These are phyloP conservation scores for Venustaconcha ellipsiformis DNA, from an alignment of 1,140 invertebrate genomes.

Conservation along the genomic window DNA sequence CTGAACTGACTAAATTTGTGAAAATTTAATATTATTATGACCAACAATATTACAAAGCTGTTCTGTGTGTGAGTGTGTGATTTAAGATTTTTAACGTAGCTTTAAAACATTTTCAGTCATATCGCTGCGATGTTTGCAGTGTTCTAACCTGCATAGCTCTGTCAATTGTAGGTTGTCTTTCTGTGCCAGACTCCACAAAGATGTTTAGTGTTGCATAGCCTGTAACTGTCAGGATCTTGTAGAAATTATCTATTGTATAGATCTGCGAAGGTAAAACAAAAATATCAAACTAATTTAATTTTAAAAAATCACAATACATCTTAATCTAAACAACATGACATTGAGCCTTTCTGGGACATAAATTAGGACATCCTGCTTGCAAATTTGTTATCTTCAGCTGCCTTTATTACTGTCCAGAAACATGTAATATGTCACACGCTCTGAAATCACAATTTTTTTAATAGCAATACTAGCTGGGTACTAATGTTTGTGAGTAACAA, in stretches of 20 bases:
- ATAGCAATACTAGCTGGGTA: too few relatives aligned
- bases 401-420: neutral
- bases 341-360: neutral
- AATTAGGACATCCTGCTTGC: neutral
- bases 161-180: conserved; percentile 60
- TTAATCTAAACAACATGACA: neutral
- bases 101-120: too few relatives aligned
- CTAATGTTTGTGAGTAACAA: too few relatives aligned
- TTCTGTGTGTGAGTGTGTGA: too few relatives aligned
- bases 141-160: conserved; percentile 55
- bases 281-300: too few relatives aligned
- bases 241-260: conserved; percentile 62
- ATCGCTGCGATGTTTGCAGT: too few relatives aligned
- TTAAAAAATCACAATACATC: neutral
- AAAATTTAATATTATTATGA: too few relatives aligned
- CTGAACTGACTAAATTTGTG: neutral
- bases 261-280: conserved; percentile 42
- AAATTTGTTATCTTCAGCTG: neutral
- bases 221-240: conserved; percentile 59
- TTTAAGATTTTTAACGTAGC: too few relatives aligned
- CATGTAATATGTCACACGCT: neutral
- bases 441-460: too few relatives aligned
- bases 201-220: conserved; percentile 65
- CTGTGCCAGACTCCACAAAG: conserved; percentile 66
- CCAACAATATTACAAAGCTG: too few relatives aligned